phyloP scores from a whole-genome alignment of 2,797 vertebrate species.

The Tachyglossus aculeatus region DNA sequence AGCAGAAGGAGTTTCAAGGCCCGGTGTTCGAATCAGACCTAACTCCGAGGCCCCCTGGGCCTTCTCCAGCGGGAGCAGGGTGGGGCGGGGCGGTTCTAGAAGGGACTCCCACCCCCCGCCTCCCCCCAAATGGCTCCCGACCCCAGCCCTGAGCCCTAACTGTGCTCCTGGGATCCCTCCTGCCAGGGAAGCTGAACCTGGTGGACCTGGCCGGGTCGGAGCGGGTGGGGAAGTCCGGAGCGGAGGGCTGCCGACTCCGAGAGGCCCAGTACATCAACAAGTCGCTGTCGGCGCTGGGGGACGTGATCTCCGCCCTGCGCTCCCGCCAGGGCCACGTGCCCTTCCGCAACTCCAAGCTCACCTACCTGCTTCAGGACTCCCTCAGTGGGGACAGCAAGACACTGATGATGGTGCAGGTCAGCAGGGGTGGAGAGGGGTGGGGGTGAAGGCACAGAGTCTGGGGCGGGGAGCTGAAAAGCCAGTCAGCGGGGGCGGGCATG shows the following conservation, averaged over 20 bases:
- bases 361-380: constrained; percentile 96
- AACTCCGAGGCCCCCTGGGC: no score
- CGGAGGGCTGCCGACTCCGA: constrained; percentile 88
- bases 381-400: constrained; percentile 96
- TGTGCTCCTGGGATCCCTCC: neutral
- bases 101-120: neutral
- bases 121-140: fast-evolving
- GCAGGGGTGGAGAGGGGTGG: neutral
- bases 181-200: constrained; percentile 90
- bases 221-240: constrained; percentile 90
- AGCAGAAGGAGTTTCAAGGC: no score
- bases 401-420: constrained; percentile 96
- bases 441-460: neutral
- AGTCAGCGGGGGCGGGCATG: neutral
- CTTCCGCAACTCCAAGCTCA: constrained; percentile 97
- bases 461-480: neutral
- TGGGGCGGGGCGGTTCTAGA: no score
- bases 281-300: constrained; percentile 90
- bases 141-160: neutral
- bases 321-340: constrained; percentile 89
- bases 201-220: constrained; percentile 96
- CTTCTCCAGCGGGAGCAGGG: no score
- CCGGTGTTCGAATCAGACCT: no score
- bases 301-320: constrained; percentile 92
- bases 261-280: constrained; percentile 98